These are phyloP conservation scores for Stenotaenia linearis DNA, from an alignment of 2,888 invertebrate species.

Conservation along the genomic window DNA sequence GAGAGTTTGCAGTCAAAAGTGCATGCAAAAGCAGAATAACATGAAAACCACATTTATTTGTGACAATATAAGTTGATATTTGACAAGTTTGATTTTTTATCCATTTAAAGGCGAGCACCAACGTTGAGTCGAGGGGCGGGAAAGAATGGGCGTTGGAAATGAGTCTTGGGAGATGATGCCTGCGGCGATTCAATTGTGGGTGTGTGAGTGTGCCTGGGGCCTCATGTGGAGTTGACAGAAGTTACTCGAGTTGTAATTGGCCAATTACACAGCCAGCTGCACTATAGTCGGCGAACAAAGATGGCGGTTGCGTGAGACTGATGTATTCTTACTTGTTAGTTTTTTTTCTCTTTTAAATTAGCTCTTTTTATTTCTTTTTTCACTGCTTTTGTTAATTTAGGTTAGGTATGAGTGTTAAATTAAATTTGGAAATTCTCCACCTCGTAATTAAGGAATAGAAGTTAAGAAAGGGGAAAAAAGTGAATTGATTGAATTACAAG, in stretches of 20 bases:
- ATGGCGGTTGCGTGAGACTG: background rate
- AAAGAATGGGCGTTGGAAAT: background rate
- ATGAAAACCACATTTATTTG: no score
- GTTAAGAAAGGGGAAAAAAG: background rate
- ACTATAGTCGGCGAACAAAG: background rate
- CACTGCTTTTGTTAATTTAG: background rate
- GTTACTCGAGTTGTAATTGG: background rate
- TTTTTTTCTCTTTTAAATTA: background rate
- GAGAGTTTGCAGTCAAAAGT: no score
- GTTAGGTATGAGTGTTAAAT: background rate
- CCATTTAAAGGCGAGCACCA: background rate
- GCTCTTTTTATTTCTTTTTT: background rate
- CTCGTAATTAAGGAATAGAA: background rate
- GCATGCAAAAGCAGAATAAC: no score
- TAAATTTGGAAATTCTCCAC: background rate
- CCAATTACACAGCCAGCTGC: background rate
- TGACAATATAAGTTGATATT: background rate
- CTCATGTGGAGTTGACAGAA: background rate
- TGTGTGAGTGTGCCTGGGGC: background rate
- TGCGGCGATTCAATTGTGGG: background rate
- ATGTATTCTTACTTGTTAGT: background rate
- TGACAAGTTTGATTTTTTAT: background rate
- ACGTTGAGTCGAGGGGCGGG: background rate
- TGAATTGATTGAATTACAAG: background rate
- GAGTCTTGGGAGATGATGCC: background rate